These are phyloP conservation scores for Cataglyphis livida DNA, from an alignment of 2,888 invertebrate species.

Conservation along the genomic window DNA sequence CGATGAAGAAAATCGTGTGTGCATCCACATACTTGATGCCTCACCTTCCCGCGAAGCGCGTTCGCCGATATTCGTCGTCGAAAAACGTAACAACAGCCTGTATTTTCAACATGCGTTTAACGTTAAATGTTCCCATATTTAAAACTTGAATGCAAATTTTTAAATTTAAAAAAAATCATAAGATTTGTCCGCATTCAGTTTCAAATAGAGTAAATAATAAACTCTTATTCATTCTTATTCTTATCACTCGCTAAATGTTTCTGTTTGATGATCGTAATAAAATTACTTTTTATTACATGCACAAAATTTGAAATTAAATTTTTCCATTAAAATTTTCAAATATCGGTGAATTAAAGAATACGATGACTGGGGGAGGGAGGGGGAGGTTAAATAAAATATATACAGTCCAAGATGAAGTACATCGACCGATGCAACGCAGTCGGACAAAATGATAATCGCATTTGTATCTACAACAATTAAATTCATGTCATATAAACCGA, in stretches of 20 bases:
- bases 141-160: background rate
- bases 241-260: background rate
- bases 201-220: background rate
- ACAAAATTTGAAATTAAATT: conserved; percentile 10
- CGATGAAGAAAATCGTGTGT: conserved; percentile 29
- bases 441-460: conserved; percentile 20
- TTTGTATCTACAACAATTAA: background rate
- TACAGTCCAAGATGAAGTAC: conserved; percentile 5
- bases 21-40: conserved; percentile 20
- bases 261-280: background rate
- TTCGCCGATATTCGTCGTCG: conserved; percentile 12
- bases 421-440: background rate
- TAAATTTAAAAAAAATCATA: background rate
- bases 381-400: background rate
- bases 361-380: too few relatives aligned
- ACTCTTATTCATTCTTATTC: background rate
- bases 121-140: background rate
- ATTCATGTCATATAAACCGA: background rate
- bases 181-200: background rate
- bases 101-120: background rate
- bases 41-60: background rate
- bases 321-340: too few relatives aligned
- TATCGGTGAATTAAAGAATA: too few relatives aligned
- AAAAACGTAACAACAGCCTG: background rate
- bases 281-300: background rate